Evolutionary conservation across 2,797 vertebrate species (phyloP).

Genomic region (Podarcis siculus): DNA sequence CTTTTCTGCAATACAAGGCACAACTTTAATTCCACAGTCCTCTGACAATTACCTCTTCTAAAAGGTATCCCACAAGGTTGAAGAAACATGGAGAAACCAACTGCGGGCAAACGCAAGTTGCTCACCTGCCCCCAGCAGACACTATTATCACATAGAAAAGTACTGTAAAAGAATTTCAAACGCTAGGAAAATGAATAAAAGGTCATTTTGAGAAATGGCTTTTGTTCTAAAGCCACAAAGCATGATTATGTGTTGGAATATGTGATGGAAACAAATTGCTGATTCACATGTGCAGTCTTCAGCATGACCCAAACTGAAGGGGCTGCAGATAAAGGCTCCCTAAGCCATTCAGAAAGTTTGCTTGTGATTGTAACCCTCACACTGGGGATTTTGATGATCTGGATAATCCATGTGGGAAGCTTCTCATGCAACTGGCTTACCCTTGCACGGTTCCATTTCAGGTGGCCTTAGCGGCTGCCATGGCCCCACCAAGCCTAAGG

Average conservation of each 20-base stretch:
- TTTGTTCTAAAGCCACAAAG: neutral
- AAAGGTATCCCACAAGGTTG: slow-evolving; percentile 46
- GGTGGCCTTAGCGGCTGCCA: neutral
- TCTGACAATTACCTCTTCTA: slow-evolving; percentile 67
- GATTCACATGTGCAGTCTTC: neutral
- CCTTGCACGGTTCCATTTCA: neutral
- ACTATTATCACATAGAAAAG: slow-evolving; percentile 17
- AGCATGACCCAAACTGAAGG: neutral
- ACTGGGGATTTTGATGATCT: neutral
- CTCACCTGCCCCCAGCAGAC: slow-evolving; percentile 24
- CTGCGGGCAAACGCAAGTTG: slow-evolving; percentile 25
- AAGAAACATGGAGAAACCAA: slow-evolving; percentile 50
- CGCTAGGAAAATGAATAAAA: neutral
- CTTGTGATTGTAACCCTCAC: too few relatives aligned
- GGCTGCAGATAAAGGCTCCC: neutral
- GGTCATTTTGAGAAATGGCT: neutral
- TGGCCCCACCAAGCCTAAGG: too few relatives aligned
- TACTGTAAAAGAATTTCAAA: neutral
- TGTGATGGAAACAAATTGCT: neutral
- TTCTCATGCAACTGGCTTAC: neutral
- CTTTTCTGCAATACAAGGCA: slow-evolving; percentile 88
- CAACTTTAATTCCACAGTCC: slow-evolving; percentile 71
- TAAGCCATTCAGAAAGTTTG: neutral
- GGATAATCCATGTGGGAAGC: neutral
- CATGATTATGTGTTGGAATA: too few relatives aligned